phyloP scores from a whole-genome alignment of 2,113 vertebrate species.

The Ursus arctos region DNA sequence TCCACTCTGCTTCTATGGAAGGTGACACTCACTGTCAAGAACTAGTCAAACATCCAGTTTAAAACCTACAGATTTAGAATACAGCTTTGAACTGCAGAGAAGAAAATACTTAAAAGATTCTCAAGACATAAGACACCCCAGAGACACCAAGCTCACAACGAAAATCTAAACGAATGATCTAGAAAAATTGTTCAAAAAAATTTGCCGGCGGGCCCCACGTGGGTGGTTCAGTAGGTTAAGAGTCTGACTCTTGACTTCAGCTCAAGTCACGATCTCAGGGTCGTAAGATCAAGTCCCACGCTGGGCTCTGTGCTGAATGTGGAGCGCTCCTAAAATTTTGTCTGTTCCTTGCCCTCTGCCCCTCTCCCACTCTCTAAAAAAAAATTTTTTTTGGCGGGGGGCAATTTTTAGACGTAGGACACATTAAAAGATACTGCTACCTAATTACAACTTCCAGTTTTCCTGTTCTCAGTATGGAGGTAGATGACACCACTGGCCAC shows the following conservation, averaged over 20 bases:
- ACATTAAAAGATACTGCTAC: not conserved
- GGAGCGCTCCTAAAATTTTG: not conserved
- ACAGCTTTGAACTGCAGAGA: not conserved
- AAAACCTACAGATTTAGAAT: constrained; percentile 42
- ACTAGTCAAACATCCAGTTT: not conserved
- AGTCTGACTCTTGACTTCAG: not conserved
- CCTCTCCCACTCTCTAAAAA: not conserved
- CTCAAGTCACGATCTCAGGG: not conserved
- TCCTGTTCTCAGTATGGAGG: not conserved
- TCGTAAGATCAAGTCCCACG: not conserved
- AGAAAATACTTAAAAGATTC: not conserved
- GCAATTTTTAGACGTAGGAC: not conserved
- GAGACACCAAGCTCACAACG: constrained; percentile 10
- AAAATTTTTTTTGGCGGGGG: not conserved
- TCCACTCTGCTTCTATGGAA: not conserved
- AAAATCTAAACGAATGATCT: not conserved
- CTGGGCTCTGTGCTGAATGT: not conserved
- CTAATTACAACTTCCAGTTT: constrained; percentile 12
- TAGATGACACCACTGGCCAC: not conserved
- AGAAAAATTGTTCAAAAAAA: not conserved
- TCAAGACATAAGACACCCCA: not conserved
- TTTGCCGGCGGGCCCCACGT: not conserved
- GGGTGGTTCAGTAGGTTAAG: not conserved
- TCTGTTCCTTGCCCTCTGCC: not conserved
- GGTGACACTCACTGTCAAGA: not conserved